phyloP scores from a whole-genome alignment of 2,113 vertebrate species.

The Microcebus tavaratra region DNA sequence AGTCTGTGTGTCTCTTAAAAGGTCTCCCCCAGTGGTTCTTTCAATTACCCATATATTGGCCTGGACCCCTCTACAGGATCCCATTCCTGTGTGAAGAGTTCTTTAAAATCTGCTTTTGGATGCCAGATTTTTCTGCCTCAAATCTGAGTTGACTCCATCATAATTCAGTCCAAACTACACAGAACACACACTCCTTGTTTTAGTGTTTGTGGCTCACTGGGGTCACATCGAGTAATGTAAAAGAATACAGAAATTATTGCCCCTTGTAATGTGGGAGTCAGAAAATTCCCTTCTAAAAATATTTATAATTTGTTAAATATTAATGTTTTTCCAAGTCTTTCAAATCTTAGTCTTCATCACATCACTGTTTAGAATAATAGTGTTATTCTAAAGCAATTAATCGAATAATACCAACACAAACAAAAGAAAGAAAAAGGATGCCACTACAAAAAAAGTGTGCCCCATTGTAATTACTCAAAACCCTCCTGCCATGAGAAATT shows the following conservation, averaged over 20 bases:
- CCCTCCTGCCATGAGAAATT: neutral
- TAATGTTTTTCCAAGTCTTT: neutral
- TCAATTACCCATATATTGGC: neutral
- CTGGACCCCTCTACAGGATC: neutral
- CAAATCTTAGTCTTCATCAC: neutral
- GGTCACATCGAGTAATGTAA: neutral
- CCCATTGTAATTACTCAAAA: neutral
- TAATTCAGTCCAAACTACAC: neutral
- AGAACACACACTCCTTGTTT: neutral
- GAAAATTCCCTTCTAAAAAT: neutral
- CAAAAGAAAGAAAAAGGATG: neutral
- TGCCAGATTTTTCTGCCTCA: neutral
- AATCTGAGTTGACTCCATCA: neutral
- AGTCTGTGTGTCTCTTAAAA: neutral
- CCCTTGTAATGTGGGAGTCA: neutral
- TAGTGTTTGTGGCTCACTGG: neutral
- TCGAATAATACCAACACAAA: neutral
- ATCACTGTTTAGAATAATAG: neutral
- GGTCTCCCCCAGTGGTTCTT: neutral
- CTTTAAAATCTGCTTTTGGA: slow-evolving; percentile 9
- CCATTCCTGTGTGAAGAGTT: neutral
- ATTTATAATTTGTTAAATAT: neutral
- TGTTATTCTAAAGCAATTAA: neutral
- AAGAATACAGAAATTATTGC: neutral
- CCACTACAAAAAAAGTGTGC: neutral